Conservation (phyloP, 2,888 invertebrate species). For the Ophion slaviceki region DNA sequence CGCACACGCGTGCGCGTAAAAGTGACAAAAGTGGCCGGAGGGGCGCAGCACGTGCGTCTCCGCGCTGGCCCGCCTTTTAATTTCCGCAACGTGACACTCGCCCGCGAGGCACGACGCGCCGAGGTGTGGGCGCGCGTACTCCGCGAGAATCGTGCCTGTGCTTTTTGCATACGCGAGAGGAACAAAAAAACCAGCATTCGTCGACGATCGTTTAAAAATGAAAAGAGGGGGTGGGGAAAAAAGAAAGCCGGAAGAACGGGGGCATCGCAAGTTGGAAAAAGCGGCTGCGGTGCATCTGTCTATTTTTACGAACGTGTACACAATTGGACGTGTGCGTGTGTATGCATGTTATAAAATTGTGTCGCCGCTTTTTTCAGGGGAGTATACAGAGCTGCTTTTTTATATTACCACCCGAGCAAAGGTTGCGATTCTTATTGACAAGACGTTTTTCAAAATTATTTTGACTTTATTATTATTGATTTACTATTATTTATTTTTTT, state of each 20-base stretch:
- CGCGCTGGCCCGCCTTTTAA: slow-evolving; percentile 36
- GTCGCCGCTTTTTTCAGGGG: background rate
- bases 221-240: background rate
- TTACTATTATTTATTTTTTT: background rate
- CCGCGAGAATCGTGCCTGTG: background rate
- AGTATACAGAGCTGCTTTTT: too few relatives aligned
- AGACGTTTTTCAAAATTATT: background rate
- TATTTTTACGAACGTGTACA: background rate
- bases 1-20: background rate
- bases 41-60: slow-evolving; percentile 56
- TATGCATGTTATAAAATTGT: background rate
- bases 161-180: background rate
- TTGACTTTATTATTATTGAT: too few relatives aligned
- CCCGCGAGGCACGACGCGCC: background rate
- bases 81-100: slow-evolving; percentile 54
- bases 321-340: background rate
- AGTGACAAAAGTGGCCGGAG: background rate
- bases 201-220: background rate
- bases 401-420: background rate
- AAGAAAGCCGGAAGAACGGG: background rate
- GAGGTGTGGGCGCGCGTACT: background rate
- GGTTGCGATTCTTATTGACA: background rate
- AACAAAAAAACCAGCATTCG: background rate
- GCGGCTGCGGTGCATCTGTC: background rate
- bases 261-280: background rate